Conservation (phyloP, 92 coral and sea anemone species). For the Parazoanthus swiftii region DNA sequence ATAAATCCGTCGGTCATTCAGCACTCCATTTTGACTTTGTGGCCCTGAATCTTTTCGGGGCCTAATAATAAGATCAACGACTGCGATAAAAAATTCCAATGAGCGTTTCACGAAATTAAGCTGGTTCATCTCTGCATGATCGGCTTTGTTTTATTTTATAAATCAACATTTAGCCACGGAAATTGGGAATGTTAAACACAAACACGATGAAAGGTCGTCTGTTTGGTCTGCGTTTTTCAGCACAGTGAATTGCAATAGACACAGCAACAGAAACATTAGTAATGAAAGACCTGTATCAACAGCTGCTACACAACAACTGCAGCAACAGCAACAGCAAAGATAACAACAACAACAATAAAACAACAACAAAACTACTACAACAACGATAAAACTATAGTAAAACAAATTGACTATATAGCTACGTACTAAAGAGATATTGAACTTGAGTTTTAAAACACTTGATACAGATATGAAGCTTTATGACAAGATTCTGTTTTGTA, state of each 20-base stretch:
- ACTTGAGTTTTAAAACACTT: not conserved
- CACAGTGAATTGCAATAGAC: not conserved
- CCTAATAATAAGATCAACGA: slow-evolving; percentile 28
- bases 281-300: not conserved
- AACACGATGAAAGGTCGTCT: not conserved
- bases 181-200: not conserved
- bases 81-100: slow-evolving; percentile 2
- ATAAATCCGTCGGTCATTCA: not conserved
- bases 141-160: not conserved
- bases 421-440: not conserved
- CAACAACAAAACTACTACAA: not conserved
- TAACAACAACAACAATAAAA: not conserved
- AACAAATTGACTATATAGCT: not conserved
- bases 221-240: not conserved
- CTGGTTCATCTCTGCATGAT: not conserved
- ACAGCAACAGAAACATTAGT: not conserved
- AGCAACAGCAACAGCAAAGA: not conserved
- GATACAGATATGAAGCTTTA: not conserved
- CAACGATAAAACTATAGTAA: not conserved
- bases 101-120: not conserved
- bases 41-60: not conserved
- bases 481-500: not conserved
- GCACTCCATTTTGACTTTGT: not conserved
- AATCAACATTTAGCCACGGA: slow-evolving; percentile 41
- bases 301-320: too few species aligned